Evolutionary conservation across 2,797 vertebrate species (phyloP).

Genomic region (Steatocranus sp.): DNA sequence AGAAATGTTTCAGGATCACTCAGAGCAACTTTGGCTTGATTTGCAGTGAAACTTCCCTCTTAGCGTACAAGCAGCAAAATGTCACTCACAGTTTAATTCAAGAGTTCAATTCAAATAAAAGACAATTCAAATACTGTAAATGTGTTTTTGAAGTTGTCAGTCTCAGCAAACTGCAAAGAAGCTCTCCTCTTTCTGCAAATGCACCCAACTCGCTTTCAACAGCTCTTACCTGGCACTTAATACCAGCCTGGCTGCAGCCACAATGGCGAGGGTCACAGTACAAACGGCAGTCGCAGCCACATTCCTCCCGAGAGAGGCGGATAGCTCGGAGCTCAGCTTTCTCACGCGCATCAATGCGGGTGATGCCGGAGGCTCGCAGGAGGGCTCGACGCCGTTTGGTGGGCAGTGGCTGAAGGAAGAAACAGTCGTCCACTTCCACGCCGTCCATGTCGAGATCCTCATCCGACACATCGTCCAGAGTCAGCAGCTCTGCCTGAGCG

Average conservation of each 20-base stretch:
- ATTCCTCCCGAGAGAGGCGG: constrained; percentile 92
- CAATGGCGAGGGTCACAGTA: constrained; percentile 94
- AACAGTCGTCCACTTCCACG: constrained; percentile 92
- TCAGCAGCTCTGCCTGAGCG: constrained; percentile 87
- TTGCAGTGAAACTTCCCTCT: neutral
- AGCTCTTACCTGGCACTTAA: constrained; percentile 89
- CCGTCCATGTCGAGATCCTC: constrained; percentile 91
- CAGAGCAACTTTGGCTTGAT: neutral
- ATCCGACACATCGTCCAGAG: constrained; percentile 89
- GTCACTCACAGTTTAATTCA: neutral
- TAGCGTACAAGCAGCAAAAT: neutral
- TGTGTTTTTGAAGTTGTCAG: neutral
- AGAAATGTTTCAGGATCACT: neutral
- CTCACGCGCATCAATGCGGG: constrained; percentile 91
- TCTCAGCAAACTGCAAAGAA: neutral
- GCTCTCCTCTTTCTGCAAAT: neutral
- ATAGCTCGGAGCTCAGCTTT: constrained; percentile 91
- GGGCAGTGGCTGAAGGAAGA: constrained; percentile 92
- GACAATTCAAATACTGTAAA: neutral
- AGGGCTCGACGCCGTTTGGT: constrained; percentile 89
- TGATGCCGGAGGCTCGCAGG: constrained; percentile 88
- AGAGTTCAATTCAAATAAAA: neutral
- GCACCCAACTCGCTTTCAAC: neutral
- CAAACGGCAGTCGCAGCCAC: constrained; percentile 91
- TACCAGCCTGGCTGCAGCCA: constrained; percentile 93